Conservation (phyloP, 2,888 invertebrate genomes). For the Conops quadrifasciatus region DNA sequence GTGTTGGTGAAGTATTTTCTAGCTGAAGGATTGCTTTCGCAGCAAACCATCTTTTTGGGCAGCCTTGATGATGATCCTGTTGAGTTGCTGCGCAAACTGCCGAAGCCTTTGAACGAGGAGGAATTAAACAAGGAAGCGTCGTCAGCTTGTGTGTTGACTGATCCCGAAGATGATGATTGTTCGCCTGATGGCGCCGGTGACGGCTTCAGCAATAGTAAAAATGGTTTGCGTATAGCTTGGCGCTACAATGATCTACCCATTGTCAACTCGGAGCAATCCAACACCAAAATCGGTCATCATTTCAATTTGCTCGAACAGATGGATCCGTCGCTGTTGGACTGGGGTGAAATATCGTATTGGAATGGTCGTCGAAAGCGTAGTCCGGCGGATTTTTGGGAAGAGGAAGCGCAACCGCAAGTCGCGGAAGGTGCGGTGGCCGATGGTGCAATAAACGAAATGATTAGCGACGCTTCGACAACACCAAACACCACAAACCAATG, state of each 20-base stretch:
- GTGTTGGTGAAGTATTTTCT: slow-evolving; percentile 84
- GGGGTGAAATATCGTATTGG: slow-evolving; percentile 68
- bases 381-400: not conserved
- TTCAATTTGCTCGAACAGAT: slow-evolving; percentile 84
- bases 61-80: slow-evolving; percentile 76
- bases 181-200: too few relatives aligned
- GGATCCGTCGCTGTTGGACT: slow-evolving; percentile 69
- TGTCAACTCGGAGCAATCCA: slow-evolving; percentile 68
- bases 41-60: slow-evolving; percentile 78
- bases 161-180: slow-evolving; percentile 43
- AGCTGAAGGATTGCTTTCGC: slow-evolving; percentile 83
- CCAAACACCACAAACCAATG: too few relatives aligned
- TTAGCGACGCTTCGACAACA: too few relatives aligned
- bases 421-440: slow-evolving; percentile 34
- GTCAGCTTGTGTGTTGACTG: slow-evolving; percentile 16
- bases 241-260: slow-evolving; percentile 79
- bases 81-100: slow-evolving; percentile 71
- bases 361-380: slow-evolving; percentile 43
- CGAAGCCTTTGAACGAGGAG: slow-evolving; percentile 66
- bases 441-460: slow-evolving; percentile 22
- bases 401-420: slow-evolving; percentile 42
- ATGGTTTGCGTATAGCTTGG: slow-evolving; percentile 89
- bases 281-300: slow-evolving; percentile 75
- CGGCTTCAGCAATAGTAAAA: slow-evolving; percentile 57
- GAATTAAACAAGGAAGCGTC: slow-evolving; percentile 45